These are phyloP conservation scores for Gymnorhina tibicen DNA, from an alignment of 2,113 vertebrate species.

Conservation along the genomic window DNA sequence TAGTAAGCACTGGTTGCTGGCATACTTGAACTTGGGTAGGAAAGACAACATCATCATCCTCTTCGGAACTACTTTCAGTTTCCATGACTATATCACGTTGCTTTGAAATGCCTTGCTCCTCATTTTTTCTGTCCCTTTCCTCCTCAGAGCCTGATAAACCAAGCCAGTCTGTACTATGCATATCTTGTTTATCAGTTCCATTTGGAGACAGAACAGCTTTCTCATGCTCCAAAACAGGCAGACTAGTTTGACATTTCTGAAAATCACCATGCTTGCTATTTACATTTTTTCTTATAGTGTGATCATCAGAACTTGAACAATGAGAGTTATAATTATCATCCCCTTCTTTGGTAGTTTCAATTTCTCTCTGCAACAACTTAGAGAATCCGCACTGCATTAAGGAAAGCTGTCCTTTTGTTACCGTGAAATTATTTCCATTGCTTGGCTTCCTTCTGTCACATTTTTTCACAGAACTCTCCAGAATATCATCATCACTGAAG, in stretches of 20 bases:
- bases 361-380: conserved; percentile 73
- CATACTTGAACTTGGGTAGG: conserved; percentile 35
- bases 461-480: conserved; percentile 41
- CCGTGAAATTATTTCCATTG: neutral
- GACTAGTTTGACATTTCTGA: neutral
- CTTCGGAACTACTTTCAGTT: conserved; percentile 56
- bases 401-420: conserved; percentile 64
- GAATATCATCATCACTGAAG: conserved; percentile 82
- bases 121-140: neutral
- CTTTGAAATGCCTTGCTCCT: neutral
- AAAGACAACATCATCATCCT: conserved; percentile 55
- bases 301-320: neutral
- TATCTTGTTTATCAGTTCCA: neutral
- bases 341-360: neutral
- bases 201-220: neutral
- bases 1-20: neutral
- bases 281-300: neutral
- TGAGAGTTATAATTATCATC: neutral
- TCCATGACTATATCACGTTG: neutral
- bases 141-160: conserved; percentile 61
- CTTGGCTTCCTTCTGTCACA: neutral
- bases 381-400: conserved; percentile 85
- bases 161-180: neutral
- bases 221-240: neutral
- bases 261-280: neutral